These are phyloP conservation scores for Dendroctonus valens DNA, from an alignment of 1,140 invertebrate genomes.

Conservation along the genomic window DNA sequence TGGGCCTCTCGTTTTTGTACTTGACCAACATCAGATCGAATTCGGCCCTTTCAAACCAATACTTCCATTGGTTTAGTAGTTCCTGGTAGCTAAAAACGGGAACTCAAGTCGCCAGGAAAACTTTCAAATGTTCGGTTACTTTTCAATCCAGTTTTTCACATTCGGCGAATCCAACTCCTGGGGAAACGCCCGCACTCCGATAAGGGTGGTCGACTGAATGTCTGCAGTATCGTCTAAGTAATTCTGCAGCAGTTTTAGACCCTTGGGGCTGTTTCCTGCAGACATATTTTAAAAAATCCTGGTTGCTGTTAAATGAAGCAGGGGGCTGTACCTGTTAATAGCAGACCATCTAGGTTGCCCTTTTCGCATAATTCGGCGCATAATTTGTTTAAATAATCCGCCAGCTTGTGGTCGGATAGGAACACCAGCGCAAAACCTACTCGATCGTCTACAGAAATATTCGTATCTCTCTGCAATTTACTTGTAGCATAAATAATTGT, in stretches of 20 bases:
- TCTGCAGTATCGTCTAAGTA: conserved; percentile 90
- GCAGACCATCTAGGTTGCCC: conserved; percentile 81
- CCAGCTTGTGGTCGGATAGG: conserved; percentile 76
- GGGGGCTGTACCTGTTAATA: conserved; percentile 74
- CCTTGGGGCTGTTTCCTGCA: conserved; percentile 66
- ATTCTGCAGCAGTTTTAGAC: conserved; percentile 78
- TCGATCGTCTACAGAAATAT: conserved; percentile 82
- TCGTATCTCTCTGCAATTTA: conserved; percentile 67
- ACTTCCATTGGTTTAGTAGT: conserved; percentile 75
- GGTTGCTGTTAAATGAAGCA: too few species aligned
- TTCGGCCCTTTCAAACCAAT: conserved; percentile 75
- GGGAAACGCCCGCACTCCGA: conserved; percentile 72
- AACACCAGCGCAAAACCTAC: conserved; percentile 93
- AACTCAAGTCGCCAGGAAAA: background rate
- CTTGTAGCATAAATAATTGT: background rate
- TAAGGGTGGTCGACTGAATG: conserved; percentile 85
- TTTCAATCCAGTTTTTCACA: conserved; percentile 43
- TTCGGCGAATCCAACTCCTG: conserved; percentile 55
- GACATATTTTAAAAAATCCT: too few species aligned
- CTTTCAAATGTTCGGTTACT: conserved; percentile 20
- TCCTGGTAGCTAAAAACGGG: conserved; percentile 63
- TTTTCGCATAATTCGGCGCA: conserved; percentile 68
- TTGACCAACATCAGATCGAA: conserved; percentile 70
- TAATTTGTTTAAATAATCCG: conserved; percentile 74
- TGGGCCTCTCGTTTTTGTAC: conserved; percentile 61